Evolutionary conservation across 2,113 vertebrate species (phyloP).

Genomic region (Rhinolophus sinicus): DNA sequence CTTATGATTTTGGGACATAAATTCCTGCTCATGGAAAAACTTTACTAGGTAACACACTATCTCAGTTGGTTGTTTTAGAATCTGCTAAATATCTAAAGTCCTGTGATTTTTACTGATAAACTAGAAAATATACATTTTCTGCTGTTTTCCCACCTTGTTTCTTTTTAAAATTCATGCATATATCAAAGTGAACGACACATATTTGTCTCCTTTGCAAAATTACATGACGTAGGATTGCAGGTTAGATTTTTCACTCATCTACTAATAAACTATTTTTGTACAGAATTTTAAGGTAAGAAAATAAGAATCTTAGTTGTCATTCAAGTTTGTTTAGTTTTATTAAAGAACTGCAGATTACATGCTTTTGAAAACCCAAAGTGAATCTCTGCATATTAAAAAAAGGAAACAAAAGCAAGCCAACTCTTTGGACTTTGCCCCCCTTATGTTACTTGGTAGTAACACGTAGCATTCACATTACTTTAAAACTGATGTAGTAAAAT

Average conservation of each 20-base stretch:
- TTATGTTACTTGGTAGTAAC: conserved; percentile 83
- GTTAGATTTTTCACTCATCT: not conserved
- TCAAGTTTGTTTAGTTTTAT: not conserved
- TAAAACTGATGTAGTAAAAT: conserved; percentile 91
- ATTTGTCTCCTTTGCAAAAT: not conserved
- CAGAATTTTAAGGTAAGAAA: not conserved
- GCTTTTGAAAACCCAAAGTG: not conserved
- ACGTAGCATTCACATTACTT: conserved; percentile 87
- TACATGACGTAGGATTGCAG: not conserved
- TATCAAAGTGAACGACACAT: not conserved
- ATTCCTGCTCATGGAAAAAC: conserved; percentile 44
- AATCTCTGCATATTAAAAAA: not conserved
- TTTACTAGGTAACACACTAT: conserved; percentile 21
- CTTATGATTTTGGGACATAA: conserved; percentile 28
- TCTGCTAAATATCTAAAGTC: not conserved
- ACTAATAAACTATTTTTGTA: not conserved
- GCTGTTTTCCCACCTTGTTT: not conserved
- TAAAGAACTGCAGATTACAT: not conserved
- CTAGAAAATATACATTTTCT: not conserved
- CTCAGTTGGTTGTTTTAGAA: conserved; percentile 32
- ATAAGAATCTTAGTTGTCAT: not conserved
- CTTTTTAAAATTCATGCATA: not conserved
- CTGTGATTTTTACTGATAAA: not conserved
- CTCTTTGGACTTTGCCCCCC: conserved; percentile 66
- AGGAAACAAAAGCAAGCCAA: conserved; percentile 58